Percentiles rank a stretch among this genome's conserved stretches.
phyloP scores from a whole-genome alignment of 2,888 invertebrate genomes.

The Carpatolechia fugitivella region DNA sequence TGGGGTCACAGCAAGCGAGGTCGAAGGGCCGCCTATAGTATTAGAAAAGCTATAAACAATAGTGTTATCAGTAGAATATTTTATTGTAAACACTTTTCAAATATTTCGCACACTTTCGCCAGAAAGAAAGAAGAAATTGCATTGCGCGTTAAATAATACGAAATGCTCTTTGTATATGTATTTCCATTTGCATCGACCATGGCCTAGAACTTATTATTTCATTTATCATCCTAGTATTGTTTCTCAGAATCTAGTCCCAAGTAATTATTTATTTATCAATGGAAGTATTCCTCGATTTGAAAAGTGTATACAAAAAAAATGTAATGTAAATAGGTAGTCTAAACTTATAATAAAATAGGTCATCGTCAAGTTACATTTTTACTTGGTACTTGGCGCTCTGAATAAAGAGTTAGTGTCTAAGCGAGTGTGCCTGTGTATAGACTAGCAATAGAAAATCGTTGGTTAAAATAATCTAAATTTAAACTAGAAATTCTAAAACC shows the following conservation, averaged over 20 bases:
- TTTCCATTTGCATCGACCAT: no score
- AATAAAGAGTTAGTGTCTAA: constrained; percentile 56
- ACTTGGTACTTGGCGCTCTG: constrained; percentile 43
- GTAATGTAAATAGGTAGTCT: constrained; percentile 43
- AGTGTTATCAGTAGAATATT: constrained; percentile 17
- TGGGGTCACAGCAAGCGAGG: constrained; percentile 62
- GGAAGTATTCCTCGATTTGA: constrained; percentile 17
- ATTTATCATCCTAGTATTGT: neutral
- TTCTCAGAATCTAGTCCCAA: neutral
- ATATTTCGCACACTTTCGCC: neutral
- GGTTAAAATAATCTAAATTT: constrained; percentile 27
- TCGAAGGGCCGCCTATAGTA: constrained; percentile 73
- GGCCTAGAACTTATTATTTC: no score
- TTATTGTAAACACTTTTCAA: constrained; percentile 29
- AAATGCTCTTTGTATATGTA: no score
- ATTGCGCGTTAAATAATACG: no score
- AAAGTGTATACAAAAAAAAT: constrained; percentile 38
- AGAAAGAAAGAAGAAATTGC: neutral
- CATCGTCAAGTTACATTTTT: constrained; percentile 44
- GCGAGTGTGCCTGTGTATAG: constrained; percentile 77
- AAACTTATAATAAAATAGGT: constrained; percentile 25
- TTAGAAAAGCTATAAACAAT: constrained; percentile 44
- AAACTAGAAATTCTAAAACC: constrained; percentile 18
- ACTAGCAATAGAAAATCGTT: constrained; percentile 49
- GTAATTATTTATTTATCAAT: constrained; percentile 15